Evolutionary conservation across 1,140 invertebrate genomes (phyloP).

Genomic region (Gryon sp.): DNA sequence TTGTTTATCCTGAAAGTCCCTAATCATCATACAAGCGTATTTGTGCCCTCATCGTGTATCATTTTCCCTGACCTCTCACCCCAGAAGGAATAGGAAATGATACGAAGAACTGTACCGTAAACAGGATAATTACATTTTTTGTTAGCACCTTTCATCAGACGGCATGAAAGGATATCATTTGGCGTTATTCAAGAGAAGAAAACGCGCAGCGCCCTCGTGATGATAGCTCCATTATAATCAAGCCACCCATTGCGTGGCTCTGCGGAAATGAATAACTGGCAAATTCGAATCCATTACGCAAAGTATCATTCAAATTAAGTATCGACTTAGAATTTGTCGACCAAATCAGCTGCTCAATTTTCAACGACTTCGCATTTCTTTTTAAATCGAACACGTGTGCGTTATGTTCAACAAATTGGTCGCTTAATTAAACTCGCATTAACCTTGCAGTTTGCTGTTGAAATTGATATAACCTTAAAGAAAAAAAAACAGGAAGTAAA

Average conservation of each 20-base stretch:
- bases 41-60: no score
- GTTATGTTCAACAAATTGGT: not conserved
- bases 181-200: constrained; percentile 74
- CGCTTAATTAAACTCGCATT: constrained; percentile 27
- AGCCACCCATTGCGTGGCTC: constrained; percentile 75
- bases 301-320: no score
- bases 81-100: not conserved
- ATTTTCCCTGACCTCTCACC: not conserved
- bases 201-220: constrained; percentile 69
- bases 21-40: no score
- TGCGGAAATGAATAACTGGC: constrained; percentile 61
- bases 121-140: constrained; percentile 77
- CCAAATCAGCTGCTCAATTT: constrained; percentile 38
- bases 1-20: no score
- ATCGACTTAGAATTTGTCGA: no score
- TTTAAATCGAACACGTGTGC: constrained; percentile 36
- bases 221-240: constrained; percentile 79
- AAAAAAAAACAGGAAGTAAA: not conserved
- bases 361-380: constrained; percentile 9
- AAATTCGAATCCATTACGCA: constrained; percentile 43
- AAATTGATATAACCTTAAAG: no score
- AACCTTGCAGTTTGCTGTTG: no score
- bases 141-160: constrained; percentile 73
- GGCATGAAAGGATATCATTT: constrained; percentile 73
- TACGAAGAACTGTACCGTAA: constrained; percentile 45